phyloP scores from a whole-genome alignment of 2,797 vertebrate species.

The Rhodeus uyekii region DNA sequence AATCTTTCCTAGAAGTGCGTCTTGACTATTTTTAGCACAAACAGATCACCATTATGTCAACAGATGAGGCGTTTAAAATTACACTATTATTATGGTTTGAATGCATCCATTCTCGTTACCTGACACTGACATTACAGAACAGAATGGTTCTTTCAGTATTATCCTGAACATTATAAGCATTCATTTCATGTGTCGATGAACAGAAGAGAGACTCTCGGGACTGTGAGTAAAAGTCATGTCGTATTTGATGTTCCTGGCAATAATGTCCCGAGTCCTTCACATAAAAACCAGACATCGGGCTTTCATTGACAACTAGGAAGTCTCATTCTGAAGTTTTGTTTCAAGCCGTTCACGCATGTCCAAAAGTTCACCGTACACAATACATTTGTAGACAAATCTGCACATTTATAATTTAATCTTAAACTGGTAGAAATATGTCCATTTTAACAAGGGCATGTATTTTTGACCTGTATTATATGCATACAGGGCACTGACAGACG shows the following conservation, averaged over 20 bases:
- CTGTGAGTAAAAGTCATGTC: background rate
- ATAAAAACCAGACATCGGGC: background rate
- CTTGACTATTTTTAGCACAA: no score
- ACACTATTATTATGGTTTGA: background rate
- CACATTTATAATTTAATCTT: background rate
- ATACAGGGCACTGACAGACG: background rate
- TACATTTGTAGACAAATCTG: no score
- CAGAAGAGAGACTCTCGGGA: background rate
- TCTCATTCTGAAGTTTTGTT: background rate
- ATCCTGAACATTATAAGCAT: background rate
- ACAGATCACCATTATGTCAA: background rate
- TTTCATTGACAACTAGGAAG: background rate
- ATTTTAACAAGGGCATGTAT: background rate
- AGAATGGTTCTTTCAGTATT: background rate
- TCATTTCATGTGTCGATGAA: background rate
- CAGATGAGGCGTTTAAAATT: background rate
- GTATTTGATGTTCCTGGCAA: background rate
- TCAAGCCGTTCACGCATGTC: background rate
- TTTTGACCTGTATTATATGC: background rate
- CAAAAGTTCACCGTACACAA: no score
- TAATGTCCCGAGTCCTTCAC: background rate
- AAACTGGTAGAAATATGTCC: background rate
- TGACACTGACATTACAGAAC: no score
- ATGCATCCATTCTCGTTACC: background rate
- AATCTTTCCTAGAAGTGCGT: no score